phyloP scores from a whole-genome alignment of 2,113 vertebrate genomes.

The Chaenogobius annularis region DNA sequence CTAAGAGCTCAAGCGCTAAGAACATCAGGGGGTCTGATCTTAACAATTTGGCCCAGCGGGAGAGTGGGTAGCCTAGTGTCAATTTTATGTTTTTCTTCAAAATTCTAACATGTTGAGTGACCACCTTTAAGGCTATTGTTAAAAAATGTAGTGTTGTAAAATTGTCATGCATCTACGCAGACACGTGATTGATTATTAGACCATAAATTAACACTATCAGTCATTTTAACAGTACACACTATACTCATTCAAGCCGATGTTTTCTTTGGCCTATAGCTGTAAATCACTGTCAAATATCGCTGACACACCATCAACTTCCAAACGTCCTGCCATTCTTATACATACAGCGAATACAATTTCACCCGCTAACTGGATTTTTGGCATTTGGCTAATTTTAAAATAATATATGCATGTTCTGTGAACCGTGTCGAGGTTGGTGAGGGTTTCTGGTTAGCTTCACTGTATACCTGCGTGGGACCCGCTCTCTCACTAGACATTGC shows the following conservation, averaged over 20 bases:
- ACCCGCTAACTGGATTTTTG: constrained; percentile 15
- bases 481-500: constrained; percentile 35
- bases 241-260: background rate
- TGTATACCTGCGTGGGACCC: constrained; percentile 50
- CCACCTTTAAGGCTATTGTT: background rate
- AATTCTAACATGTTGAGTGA: background rate
- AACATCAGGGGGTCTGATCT: constrained; percentile 19
- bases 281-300: constrained; percentile 6
- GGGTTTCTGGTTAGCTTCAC: constrained; percentile 63
- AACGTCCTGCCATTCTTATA: background rate
- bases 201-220: background rate
- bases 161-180: background rate
- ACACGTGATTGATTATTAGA: constrained; percentile 1
- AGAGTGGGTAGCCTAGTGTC: constrained; percentile 4
- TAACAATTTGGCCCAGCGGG: constrained; percentile 39
- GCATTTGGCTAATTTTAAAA: constrained; percentile 17
- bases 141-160: background rate
- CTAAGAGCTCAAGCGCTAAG: too few species aligned
- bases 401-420: constrained; percentile 38
- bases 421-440: constrained; percentile 26
- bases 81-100: constrained; percentile 8
- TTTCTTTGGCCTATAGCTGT: background rate
- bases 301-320: background rate
- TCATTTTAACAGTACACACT: background rate
- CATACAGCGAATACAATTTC: background rate